These are phyloP conservation scores for Sialia sialis DNA, from an alignment of 2,113 vertebrate species.

Conservation along the genomic window DNA sequence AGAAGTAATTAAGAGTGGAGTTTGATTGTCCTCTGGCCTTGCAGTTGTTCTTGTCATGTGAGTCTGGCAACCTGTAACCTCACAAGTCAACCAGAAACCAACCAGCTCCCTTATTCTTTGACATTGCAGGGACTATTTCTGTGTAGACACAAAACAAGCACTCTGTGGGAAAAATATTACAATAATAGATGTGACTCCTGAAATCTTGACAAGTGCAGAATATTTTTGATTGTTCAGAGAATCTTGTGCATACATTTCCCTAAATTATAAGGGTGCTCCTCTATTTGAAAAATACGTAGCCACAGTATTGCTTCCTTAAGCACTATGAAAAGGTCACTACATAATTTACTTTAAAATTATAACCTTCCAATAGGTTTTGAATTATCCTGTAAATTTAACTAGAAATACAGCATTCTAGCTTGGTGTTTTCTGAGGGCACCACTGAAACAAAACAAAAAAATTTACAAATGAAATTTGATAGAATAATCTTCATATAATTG, in stretches of 20 bases:
- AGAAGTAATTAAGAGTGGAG: conserved; percentile 49
- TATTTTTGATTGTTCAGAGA: conserved; percentile 22
- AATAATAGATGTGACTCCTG: not conserved
- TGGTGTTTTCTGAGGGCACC: not conserved
- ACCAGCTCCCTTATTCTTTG: not conserved
- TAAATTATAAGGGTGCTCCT: not conserved
- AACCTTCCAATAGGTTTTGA: not conserved
- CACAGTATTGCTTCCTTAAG: not conserved
- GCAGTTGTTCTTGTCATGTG: conserved; percentile 32
- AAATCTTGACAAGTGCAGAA: conserved; percentile 21
- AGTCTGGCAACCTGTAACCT: conserved; percentile 50
- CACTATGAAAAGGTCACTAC: not conserved
- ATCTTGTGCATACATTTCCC: not conserved
- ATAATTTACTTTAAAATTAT: not conserved
- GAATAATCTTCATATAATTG: not conserved
- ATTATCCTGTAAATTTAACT: not conserved
- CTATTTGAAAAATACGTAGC: not conserved
- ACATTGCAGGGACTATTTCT: conserved; percentile 49
- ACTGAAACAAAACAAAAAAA: not conserved
- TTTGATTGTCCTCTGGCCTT: conserved; percentile 40
- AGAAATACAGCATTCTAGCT: not conserved
- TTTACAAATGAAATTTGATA: not conserved
- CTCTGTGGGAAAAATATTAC: not conserved
- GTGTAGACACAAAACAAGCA: not conserved
- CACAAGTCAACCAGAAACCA: conserved; percentile 54